Base-by-base conservation (phyloP, 2,113 vertebrate species). In the Hyperopisus bebe region DNA sequence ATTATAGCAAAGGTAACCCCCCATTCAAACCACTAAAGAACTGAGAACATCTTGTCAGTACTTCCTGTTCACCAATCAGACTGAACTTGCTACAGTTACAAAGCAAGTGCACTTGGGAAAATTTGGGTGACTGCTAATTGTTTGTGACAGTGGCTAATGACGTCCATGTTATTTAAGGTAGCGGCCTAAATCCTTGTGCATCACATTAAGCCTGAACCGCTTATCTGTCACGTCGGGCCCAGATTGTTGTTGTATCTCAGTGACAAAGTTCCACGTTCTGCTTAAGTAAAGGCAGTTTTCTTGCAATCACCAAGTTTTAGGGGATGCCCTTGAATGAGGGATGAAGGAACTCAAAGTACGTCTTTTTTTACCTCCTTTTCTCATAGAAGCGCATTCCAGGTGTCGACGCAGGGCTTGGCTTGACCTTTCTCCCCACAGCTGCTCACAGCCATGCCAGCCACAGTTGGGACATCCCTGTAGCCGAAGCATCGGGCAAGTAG, bases 361-460 rank as follows among this genome's bases (percentile, higher is more conserved):
- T 88, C n/a, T 21, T 50, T 83, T 89, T 74, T 82, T 42, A 70
- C 62, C n/a, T 70, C 10, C 17, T 80, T 42, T 80, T 80, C 35
- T 46, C 21, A 84, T 47, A 44, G 44, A 44, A 21, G 42, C 7
- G 17, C 77, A 44, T 84, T 55, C 50, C 35, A n/a, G 50, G 31
- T 24, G 2, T 85, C 4, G 2, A n/a, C n/a, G 4, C 35, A 58
- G 5, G 27, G 50, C 89, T 39, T 77, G 35, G 19, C 17, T n/a
- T 82, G 31, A 83, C 89, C 8, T 51, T 77, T 77, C 44, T 88
- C 88, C 47, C 21, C 82, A 84, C 82, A 84, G 82, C 82, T 84
- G 82, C 82, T n/a, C 42, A 47, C 42, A 46, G n/a, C 10, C 62
- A 70, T 31, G n/a, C 62, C 62, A 70, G 62, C 27, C 27, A 27